Conservation (phyloP, 2,797 vertebrate species). For the Myiotriccus ornatus region DNA sequence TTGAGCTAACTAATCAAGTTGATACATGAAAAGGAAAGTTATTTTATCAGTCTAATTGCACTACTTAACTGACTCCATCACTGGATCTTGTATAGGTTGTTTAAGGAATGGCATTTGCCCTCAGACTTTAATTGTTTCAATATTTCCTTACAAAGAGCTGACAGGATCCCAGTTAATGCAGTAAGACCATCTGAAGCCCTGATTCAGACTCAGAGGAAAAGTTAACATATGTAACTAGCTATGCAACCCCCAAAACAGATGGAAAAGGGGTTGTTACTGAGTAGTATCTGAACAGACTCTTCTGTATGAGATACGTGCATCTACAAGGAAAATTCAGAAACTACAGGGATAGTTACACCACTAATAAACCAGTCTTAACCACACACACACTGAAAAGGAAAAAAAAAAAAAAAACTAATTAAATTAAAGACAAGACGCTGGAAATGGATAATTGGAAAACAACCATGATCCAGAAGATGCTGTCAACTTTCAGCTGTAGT, state of each 20-base stretch:
- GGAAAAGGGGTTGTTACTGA: neutral
- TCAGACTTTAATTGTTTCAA: neutral
- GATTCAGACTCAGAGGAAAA: neutral
- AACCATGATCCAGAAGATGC: constrained; percentile 1
- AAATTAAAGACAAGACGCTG: neutral
- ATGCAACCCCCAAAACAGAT: neutral
- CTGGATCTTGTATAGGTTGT: neutral
- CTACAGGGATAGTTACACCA: neutral
- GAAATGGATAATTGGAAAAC: constrained; percentile 30
- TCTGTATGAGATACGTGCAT: neutral
- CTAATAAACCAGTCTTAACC: neutral
- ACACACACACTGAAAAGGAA: neutral
- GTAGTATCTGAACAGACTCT: neutral
- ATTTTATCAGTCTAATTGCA: neutral
- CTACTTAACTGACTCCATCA: neutral
- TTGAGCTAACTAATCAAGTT: neutral
- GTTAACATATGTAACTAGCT: neutral
- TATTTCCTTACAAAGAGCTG: neutral
- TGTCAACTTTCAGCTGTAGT: constrained; percentile 5
- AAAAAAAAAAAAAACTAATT: neutral
- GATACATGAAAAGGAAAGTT: neutral
- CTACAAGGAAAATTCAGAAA: neutral
- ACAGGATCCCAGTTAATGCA: neutral
- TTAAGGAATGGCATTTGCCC: neutral
- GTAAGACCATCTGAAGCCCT: neutral